These are phyloP conservation scores for Baryphthengus martii DNA, from an alignment of 2,113 vertebrate species.

Conservation along the genomic window DNA sequence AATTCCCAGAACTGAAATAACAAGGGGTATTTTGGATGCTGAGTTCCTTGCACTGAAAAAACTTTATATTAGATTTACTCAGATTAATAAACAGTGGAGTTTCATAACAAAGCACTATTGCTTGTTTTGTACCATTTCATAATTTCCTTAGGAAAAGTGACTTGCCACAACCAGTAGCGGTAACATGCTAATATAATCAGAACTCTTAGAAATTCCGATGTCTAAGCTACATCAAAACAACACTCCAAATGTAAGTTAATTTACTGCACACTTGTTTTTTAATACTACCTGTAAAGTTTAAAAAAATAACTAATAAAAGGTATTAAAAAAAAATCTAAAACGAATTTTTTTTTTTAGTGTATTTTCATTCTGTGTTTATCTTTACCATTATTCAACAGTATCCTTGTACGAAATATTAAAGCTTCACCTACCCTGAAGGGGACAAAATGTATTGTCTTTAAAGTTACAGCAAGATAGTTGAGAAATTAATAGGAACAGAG, in stretches of 20 bases:
- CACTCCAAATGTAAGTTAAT: not conserved
- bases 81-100: not conserved
- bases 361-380: not conserved
- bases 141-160: not conserved
- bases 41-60: not conserved
- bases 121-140: not conserved
- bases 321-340: not conserved
- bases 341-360: not conserved
- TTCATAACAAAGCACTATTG: not conserved
- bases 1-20: slow-evolving; percentile 29
- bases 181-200: not conserved
- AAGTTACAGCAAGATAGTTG: not conserved
- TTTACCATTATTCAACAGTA: not conserved
- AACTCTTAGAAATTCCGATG: not conserved
- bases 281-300: not conserved
- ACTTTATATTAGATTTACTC: not conserved
- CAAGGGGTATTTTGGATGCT: not conserved
- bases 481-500: not conserved
- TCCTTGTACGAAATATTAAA: not conserved
- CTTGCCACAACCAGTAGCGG: not conserved
- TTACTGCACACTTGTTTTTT: not conserved
- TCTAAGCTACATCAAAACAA: not conserved
- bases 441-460: not conserved
- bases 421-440: not conserved
- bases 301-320: not conserved